Percentiles rank a stretch among this genome's conserved stretches.
phyloP scores from a whole-genome alignment of 1,140 invertebrate species.

The Dreissena rostriformis region DNA sequence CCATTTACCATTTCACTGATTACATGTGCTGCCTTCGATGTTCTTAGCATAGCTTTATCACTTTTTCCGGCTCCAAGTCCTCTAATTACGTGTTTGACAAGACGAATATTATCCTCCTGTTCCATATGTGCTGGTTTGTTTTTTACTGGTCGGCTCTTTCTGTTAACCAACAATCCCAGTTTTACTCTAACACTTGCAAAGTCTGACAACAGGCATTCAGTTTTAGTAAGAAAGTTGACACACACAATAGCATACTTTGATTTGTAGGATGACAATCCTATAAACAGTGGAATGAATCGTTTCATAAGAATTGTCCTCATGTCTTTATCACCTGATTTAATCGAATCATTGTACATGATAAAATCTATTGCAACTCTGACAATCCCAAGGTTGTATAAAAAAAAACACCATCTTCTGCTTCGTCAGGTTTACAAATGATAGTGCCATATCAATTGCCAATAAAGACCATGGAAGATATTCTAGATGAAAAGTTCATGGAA shows the following conservation, averaged over 20 bases:
- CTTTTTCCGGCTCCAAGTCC: constrained; percentile 30
- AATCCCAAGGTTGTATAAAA: constrained; percentile 2
- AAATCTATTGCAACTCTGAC: neutral
- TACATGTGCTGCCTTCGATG: constrained; percentile 20
- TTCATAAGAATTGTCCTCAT: constrained; percentile 24
- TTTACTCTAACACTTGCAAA: constrained; percentile 6
- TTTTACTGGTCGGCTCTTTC: constrained; percentile 6
- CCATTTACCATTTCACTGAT: constrained; percentile 15
- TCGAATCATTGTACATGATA: constrained; percentile 7
- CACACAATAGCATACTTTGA: constrained; percentile 41
- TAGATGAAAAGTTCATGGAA: no score
- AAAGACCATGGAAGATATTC: no score
- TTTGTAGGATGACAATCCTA: constrained; percentile 23
- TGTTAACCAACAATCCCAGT: constrained; percentile 33
- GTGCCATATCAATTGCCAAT: neutral
- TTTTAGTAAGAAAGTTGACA: constrained; percentile 25
- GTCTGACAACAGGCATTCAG: constrained; percentile 32
- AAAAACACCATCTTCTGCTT: constrained; percentile 1
- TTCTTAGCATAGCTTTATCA: constrained; percentile 23
- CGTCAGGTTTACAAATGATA: neutral
- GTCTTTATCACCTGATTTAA: constrained; percentile 19
- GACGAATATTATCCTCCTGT: constrained; percentile 39
- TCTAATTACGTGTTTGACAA: constrained; percentile 33
- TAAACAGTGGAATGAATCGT: constrained; percentile 29
- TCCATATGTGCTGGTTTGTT: constrained; percentile 43